Percentiles rank a stretch among this genome's conserved stretches.
Conservation (phyloP, 2,113 vertebrate genomes). For the Ifrita kowaldi region DNA sequence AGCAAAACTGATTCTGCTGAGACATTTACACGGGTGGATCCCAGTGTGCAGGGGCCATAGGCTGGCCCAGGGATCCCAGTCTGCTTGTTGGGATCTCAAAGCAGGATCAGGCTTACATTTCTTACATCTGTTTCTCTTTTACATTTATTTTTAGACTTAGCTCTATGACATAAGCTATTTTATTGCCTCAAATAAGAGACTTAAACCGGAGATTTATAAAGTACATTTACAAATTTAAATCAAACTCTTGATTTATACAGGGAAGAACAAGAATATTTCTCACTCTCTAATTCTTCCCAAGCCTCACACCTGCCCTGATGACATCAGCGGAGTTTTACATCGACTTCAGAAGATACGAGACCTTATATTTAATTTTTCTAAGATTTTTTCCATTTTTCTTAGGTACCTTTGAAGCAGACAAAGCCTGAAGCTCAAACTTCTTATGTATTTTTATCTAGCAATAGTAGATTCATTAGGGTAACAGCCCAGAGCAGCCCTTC, state of each 20-base stretch:
- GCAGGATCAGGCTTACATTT: not conserved
- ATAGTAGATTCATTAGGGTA: not conserved
- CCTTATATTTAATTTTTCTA: not conserved
- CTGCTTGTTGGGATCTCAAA: not conserved
- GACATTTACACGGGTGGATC: not conserved
- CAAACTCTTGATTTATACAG: not conserved
- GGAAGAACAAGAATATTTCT: not conserved
- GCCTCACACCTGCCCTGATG: not conserved
- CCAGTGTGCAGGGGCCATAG: not conserved
- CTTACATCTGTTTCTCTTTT: not conserved
- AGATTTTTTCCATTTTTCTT: not conserved
- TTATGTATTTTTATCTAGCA: not conserved
- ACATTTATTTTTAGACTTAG: not conserved
- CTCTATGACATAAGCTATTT: not conserved
- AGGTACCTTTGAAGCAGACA: not conserved
- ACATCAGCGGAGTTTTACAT: not conserved
- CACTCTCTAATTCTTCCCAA: not conserved
- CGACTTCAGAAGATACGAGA: not conserved
- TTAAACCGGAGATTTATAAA: not conserved
- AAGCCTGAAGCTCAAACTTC: not conserved
- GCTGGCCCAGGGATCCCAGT: not conserved
- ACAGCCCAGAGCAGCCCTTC: not conserved
- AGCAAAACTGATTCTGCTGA: not conserved
- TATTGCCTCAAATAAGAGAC: not conserved
- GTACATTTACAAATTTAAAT: not conserved